Base-by-base conservation (phyloP, 2,888 invertebrate genomes). In the Arctia plantaginis region DNA sequence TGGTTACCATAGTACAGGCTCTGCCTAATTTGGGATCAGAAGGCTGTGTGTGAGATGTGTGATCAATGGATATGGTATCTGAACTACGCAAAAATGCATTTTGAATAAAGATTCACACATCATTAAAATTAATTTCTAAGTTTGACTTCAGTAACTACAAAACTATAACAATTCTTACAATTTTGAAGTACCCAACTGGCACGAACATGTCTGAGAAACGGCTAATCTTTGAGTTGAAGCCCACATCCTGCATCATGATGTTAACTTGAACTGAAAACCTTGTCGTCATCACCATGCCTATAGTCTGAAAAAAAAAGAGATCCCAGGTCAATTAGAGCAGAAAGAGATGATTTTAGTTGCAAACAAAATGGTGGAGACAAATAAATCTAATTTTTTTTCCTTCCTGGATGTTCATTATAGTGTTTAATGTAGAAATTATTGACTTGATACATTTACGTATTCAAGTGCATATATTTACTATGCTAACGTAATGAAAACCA, bases 211-310 rank as follows among this genome's bases (percentile, higher is more conserved):
- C 93, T 76, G 97, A 96, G 88, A 97, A 98, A 10, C 93, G 94
- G 33, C 87, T 90, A 75, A 97, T 95, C 82, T 94, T 93, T 0
- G 90, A 84, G 85, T 97, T 97, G 85, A 96, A 97, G 69, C 87
- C 93, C 0, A 97, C 96, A 51, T 97, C 93, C 2, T 95, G 91
- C 84, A 98, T 94, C 15, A 97, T 92, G 69, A 98, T 91, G 89
- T 97, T 98, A 8, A 97, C 94, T 90, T 98, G 98, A 59, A 98
- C 90, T 30, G 97, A 96, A 71, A 97, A 96, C 73, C 95, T 93
- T 0, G 97, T 97, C 68, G 93, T 90, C 83, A 98, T 87, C 0
- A 97, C 97, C 12, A 97, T 90, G 7, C 98, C 98, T 6, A 97
- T 85, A 82, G 95, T 93, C 96, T 98, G 89, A n/a, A n/a, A 6